phyloP scores from a whole-genome alignment of 2,797 vertebrate genomes.

The Bovichtus diacanthus region DNA sequence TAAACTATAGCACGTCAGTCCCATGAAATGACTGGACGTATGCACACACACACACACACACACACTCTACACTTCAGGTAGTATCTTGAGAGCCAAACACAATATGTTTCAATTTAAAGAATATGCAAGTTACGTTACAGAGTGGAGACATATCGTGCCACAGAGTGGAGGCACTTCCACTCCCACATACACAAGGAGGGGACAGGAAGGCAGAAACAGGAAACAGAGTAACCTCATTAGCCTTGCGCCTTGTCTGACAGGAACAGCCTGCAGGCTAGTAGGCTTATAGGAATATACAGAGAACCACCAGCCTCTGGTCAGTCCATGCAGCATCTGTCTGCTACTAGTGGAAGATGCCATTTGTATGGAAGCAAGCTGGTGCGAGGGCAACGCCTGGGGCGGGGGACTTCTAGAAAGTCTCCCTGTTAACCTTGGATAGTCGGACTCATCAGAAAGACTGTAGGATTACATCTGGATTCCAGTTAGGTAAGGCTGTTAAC shows the following conservation, averaged over 20 bases:
- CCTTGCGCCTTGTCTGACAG: constrained; percentile 72
- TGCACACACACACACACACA: too few relatives aligned
- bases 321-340: constrained; percentile 56
- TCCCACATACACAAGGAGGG: constrained; percentile 42
- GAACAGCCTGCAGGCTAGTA: constrained; percentile 74
- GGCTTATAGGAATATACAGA: constrained; percentile 39
- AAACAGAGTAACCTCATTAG: constrained; percentile 80
- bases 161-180: constrained; percentile 34
- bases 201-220: constrained; percentile 77
- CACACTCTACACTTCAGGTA: too few relatives aligned
- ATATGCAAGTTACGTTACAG: constrained; percentile 12
- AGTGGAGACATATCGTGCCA: constrained; percentile 37
- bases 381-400: constrained; percentile 49
- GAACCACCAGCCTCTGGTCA: constrained; percentile 62
- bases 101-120: constrained; percentile 1
- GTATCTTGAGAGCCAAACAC: too few relatives aligned
- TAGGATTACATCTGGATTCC: constrained; percentile 69
- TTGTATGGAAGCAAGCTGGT: constrained; percentile 51
- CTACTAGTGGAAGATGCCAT: constrained; percentile 43
- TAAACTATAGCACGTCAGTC: too few relatives aligned
- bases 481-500: constrained; percentile 65
- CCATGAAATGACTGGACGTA: background rate
- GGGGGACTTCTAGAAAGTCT: constrained; percentile 47
- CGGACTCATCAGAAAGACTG: constrained; percentile 41
- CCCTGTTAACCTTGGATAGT: constrained; percentile 55